Percentiles rank a stretch among this genome's conserved stretches.
Conservation (phyloP, 2,113 vertebrate genomes). For the Crotalus tigris region DNA sequence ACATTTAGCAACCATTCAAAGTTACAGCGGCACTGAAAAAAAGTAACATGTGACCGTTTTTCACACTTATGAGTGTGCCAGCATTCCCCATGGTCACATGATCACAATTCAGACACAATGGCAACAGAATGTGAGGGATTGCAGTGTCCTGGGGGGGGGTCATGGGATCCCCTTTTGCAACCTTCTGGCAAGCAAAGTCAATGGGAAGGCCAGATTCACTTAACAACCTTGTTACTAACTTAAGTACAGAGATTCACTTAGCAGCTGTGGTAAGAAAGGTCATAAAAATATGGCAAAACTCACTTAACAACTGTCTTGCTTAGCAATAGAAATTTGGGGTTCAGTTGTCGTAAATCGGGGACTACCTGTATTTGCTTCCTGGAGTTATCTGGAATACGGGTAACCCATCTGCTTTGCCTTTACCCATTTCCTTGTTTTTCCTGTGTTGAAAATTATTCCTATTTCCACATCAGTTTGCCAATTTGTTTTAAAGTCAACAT, state of each 20-base stretch:
- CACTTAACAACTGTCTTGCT: background rate
- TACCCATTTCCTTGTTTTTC: background rate
- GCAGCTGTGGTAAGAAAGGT: background rate
- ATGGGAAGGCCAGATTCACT: background rate
- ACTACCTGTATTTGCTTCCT: background rate
- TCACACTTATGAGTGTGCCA: background rate
- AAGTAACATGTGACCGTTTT: background rate
- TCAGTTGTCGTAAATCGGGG: background rate
- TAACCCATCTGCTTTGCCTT: background rate
- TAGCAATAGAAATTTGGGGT: background rate
- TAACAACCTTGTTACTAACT: background rate
- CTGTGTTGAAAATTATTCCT: background rate
- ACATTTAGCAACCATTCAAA: background rate
- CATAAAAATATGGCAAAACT: background rate
- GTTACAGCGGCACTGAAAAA: background rate
- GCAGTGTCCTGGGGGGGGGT: background rate
- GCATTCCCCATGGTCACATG: background rate
- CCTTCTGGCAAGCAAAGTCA: background rate
- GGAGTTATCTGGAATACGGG: background rate
- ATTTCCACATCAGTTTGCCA: background rate
- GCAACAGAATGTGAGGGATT: background rate
- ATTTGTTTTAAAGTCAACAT: background rate
- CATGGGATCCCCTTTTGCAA: background rate
- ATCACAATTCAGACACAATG: background rate
- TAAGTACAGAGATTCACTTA: background rate